These are phyloP conservation scores for Lobophora halterata DNA, from an alignment of 2,888 invertebrate genomes.

Conservation along the genomic window DNA sequence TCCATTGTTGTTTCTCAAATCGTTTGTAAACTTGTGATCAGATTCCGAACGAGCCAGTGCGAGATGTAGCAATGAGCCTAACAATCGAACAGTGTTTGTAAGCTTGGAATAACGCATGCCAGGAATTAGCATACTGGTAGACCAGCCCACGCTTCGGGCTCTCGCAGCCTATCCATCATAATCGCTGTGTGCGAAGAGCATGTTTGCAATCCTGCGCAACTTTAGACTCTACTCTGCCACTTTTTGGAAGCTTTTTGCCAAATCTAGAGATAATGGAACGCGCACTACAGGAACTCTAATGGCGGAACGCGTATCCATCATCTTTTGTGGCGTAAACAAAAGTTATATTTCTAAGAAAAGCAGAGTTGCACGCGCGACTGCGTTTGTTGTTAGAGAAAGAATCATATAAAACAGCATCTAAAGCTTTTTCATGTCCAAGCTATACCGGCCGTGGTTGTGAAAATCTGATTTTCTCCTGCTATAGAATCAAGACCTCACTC, in stretches of 20 bases:
- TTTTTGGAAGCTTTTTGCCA: conserved; percentile 12
- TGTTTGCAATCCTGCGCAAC: conserved; percentile 16
- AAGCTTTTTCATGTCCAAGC: no score
- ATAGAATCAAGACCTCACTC: no score
- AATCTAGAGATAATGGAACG: conserved; percentile 1
- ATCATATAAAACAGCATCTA: no score
- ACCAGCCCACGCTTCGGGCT: conserved; percentile 67
- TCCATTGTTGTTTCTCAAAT: conserved; percentile 12
- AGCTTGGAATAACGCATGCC: conserved; percentile 52
- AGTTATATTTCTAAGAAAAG: conserved; percentile 26
- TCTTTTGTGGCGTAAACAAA: conserved; percentile 28
- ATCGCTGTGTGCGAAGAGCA: conserved; percentile 45
- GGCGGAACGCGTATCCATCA: conserved; percentile 26
- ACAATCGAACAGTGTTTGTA: conserved; percentile 64
- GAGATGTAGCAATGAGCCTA: conserved; percentile 41
- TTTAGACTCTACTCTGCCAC: conserved; percentile 20
- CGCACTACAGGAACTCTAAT: conserved; percentile 20
- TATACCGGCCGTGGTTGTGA: no score
- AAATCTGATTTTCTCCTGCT: no score
- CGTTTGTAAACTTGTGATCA: conserved; percentile 14
- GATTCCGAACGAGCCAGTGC: conserved; percentile 21
- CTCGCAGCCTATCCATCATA: conserved; percentile 69
- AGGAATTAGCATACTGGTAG: conserved; percentile 74
- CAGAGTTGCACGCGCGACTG: conserved; percentile 10
- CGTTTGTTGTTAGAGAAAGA: no score